Base-by-base conservation (phyloP, 2,888 invertebrate genomes). In the Xestia rhomboidea region DNA sequence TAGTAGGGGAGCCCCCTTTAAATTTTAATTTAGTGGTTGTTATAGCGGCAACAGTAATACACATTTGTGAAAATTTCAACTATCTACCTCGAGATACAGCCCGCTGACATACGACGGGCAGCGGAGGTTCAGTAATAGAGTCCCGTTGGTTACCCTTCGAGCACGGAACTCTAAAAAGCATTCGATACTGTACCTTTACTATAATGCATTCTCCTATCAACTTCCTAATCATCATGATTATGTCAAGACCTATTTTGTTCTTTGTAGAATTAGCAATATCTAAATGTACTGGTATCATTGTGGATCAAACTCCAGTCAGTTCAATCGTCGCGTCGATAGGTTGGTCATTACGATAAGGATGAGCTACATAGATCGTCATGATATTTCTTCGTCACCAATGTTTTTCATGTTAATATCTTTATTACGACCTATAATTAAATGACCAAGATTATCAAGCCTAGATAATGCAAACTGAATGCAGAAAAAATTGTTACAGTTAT, bases 351-450 rank as follows among this genome's bases (percentile, higher is more conserved):
- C 18, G 41, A 62, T 63, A 63, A 46, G 15, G 2, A 21, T 54
- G n/a, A 62, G 21, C 38, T 66, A 63, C 38, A 24, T 41, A 10
- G 60, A 34, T 51, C 57, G 18, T 51, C 49, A 34, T 66, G 10
- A 67, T 38, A 46, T 54, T 63, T 73, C 46, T 24, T 73, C 38
- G n/a, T 68, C 34, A 41, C 18, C 8, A 63, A 66, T 27, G 5
- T 57, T 57, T 38, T n/a, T 62, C 79, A 3, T 24, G 6, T 34
- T 27, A 18, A 79, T 67, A 68, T 73, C 11, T 66, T 41, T 57
- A 54, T 30, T 38, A 62, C 18, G 62, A 27, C 79, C 41, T 51
- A 80, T 5, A 62, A 11, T 49, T n/a, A 24, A 64, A 44, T 51
- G 1, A 49, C 7, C 41, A 49, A 24, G 30, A 71, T 79, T 34